These are phyloP conservation scores for Kryptolebias ocellatus DNA, from an alignment of 2,797 vertebrate genomes.

Conservation along the genomic window DNA sequence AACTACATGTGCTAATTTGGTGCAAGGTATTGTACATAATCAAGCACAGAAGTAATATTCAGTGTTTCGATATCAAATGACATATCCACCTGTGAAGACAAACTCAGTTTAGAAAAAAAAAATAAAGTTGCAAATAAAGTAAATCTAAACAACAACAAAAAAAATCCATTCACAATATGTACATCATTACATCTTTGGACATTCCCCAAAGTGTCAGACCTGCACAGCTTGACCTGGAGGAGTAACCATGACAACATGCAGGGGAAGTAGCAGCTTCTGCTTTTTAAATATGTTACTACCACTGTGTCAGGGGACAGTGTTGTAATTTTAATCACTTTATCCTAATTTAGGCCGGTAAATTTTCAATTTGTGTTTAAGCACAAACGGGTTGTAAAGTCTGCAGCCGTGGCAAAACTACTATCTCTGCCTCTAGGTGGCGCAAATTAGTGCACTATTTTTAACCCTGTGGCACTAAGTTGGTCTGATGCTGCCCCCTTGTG, in stretches of 20 bases:
- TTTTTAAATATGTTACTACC: background rate
- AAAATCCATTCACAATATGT: slow-evolving; percentile 31
- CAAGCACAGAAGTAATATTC: slow-evolving; percentile 37
- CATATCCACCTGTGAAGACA: slow-evolving; percentile 18
- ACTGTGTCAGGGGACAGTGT: background rate
- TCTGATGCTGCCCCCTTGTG: slow-evolving; percentile 28
- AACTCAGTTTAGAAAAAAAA: background rate
- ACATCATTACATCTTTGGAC: slow-evolving; percentile 21
- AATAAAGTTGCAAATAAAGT: background rate
- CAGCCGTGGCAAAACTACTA: background rate
- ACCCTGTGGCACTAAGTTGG: background rate
- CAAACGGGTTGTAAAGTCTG: background rate
- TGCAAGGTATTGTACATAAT: slow-evolving; percentile 27
- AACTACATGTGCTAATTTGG: slow-evolving; percentile 29
- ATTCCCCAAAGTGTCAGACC: slow-evolving; percentile 9
- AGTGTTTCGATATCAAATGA: slow-evolving; percentile 14
- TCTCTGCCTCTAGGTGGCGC: background rate
- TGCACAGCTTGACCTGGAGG: slow-evolving; percentile 13
- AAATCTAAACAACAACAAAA: background rate
- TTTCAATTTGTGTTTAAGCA: background rate
- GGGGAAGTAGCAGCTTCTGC: background rate
- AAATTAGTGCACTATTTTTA: background rate
- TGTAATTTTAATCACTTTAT: no score
- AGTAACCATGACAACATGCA: background rate
- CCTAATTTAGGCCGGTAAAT: no score